Evolutionary conservation across 2,113 vertebrate genomes (phyloP).

Genomic region (Marmota flaviventris): DNA sequence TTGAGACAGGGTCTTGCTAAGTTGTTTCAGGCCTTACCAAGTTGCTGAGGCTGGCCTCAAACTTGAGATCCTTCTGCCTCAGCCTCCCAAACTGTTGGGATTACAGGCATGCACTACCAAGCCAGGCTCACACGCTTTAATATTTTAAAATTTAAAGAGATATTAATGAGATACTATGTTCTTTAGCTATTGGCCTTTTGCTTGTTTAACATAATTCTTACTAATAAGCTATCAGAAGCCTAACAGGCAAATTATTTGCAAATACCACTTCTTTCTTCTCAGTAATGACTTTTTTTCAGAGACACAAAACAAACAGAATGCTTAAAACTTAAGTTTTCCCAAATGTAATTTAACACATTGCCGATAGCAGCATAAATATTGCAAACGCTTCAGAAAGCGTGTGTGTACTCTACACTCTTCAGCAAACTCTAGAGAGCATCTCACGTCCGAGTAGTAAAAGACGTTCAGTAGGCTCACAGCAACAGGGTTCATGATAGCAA

Average conservation of each 20-base stretch:
- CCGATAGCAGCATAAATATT: conserved; percentile 27
- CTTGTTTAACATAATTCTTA: conserved; percentile 59
- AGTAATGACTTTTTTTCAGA: conserved; percentile 16
- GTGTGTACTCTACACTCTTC: neutral
- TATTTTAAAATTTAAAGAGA: conserved; percentile 26
- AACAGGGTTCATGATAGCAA: neutral
- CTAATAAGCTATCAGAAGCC: conserved; percentile 50
- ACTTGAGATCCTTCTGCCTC: too few species aligned
- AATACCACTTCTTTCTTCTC: conserved; percentile 41
- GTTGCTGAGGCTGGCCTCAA: too few species aligned
- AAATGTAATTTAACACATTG: conserved; percentile 7
- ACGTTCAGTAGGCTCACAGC: neutral
- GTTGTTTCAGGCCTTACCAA: too few species aligned
- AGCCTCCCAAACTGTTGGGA: too few species aligned
- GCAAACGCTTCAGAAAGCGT: neutral
- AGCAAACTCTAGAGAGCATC: neutral
- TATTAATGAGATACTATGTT: neutral
- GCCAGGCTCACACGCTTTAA: neutral
- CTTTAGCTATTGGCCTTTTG: conserved; percentile 2
- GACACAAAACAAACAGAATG: conserved; percentile 58
- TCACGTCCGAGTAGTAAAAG: neutral
- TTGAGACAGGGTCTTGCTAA: too few species aligned
- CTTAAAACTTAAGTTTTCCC: conserved; percentile 51
- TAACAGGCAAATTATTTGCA: conserved; percentile 65
- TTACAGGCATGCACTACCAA: too few species aligned